Conservation (phyloP, 30 jellyfish, hydroid and myxozoan genomes). For the Aurelia aurita region DNA sequence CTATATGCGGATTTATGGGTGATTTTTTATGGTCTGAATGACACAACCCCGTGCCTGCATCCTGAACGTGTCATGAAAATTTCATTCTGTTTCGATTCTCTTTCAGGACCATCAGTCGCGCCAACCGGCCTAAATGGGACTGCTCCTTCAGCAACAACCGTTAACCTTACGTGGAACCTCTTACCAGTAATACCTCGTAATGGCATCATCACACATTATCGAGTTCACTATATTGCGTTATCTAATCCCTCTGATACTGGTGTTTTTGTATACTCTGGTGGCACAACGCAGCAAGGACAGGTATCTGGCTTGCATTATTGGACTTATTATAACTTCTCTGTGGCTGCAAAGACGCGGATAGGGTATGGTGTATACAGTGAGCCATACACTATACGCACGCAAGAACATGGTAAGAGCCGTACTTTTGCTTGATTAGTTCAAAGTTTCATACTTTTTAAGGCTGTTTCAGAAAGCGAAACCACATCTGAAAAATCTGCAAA, state of each 20-base stretch:
- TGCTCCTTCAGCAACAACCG: slow-evolving; percentile 2
- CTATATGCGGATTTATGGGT: no score
- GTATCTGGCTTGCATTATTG: slow-evolving; percentile 12
- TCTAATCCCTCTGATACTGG: not conserved
- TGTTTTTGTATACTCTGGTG: slow-evolving; percentile 11
- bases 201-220: slow-evolving; percentile 25
- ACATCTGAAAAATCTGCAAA: no score
- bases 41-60: no score
- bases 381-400: slow-evolving; percentile 9
- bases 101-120: slow-evolving; percentile 14
- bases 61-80: no score
- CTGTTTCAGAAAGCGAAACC: no score
- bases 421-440: no score
- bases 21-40: no score
- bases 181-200: slow-evolving; percentile 21
- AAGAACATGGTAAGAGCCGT: slow-evolving; percentile 26
- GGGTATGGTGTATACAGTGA: slow-evolving; percentile 19
- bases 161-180: slow-evolving; percentile 12
- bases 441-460: no score
- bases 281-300: slow-evolving; percentile 4
- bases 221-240: not conserved
- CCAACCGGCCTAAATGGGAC: slow-evolving; percentile 19
- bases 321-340: slow-evolving; percentile 35
- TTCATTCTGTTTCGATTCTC: not conserved
- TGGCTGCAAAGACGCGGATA: slow-evolving; percentile 19